Evolutionary conservation across 2,113 vertebrate genomes (phyloP), one percentile per base, ranked within the genome.

Genomic region (Lophura nycthemera): DNA sequence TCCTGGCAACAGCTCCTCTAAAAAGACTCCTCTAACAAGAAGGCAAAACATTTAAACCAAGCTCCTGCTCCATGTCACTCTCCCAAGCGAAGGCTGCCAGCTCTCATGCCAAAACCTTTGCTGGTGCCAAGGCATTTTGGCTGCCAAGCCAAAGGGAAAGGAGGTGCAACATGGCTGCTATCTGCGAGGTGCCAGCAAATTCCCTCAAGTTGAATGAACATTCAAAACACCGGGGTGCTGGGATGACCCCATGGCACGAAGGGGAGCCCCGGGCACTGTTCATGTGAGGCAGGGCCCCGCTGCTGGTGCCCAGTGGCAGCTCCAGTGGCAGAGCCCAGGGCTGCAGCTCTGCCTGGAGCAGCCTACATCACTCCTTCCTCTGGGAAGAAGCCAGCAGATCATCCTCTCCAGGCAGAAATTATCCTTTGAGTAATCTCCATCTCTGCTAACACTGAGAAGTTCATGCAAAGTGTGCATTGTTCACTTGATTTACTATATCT

Each of bases 211-310:
- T 13, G 38, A 2, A n/a, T 1, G 25, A 65, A 0, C 2, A 56
- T 32, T 11, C 2, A 4, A 48, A 81, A 88, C 50, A 34, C 13
- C 54, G 11, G 0, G n/a, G 86, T 6, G 56, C 81, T 30, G 81
- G 65, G 29, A 32, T 80, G 60, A 52, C 7, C 59, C 69, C 32
- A 25, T 16, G 2, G 32, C 20, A 1, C 3, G 8, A 30, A 11
- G 0, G 5, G 18, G 38, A 83, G 71, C 45, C 16, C 40, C 3
- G 7, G 1, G 42, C 2, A 60, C 79, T 42, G 85, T 4, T 25
- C 17, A 54, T 0, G 0, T 0, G 22, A 22, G 40, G 45, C 30
- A 10, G 34, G 6, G 30, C 25, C 8, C n/a, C 57, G 5, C 0
- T 17, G n/a, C 56, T 19, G 13, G 12, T 12, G 42, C 17, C 27